Conservation (phyloP, 2,888 invertebrate genomes). For the Drosophila quinaria region DNA sequence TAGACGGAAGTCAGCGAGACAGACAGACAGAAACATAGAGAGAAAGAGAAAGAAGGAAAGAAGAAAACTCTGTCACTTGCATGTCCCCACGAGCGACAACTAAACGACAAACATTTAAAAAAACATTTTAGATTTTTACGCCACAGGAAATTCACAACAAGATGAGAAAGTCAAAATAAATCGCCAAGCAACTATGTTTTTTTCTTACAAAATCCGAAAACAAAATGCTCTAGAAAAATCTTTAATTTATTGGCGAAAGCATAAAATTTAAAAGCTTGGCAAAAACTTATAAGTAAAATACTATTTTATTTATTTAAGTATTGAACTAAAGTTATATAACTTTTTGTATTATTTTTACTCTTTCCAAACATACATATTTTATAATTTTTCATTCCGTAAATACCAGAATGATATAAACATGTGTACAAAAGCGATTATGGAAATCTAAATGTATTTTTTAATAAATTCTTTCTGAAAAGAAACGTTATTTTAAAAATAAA, state of each 20-base stretch:
- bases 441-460: not conserved
- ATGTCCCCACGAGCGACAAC: slow-evolving; percentile 60
- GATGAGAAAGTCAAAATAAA: slow-evolving; percentile 31
- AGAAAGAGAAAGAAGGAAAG: not conserved
- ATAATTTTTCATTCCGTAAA: not conserved
- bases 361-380: too few species aligned
- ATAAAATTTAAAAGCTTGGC: not conserved
- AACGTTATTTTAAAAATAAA: not conserved
- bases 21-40: slow-evolving; percentile 6
- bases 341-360: too few species aligned
- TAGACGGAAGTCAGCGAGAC: slow-evolving; percentile 18
- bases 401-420: not conserved
- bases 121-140: slow-evolving; percentile 65
- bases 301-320: too few species aligned
- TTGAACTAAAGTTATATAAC: too few species aligned
- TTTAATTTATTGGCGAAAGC: not conserved
- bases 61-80: slow-evolving; percentile 47
- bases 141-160: slow-evolving; percentile 68
- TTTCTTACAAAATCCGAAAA: slow-evolving; percentile 2
- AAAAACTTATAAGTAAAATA: not conserved
- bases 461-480: not conserved
- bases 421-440: not conserved
- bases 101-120: slow-evolving; percentile 71
- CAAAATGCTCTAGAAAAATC: slow-evolving; percentile 18
- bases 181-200: slow-evolving; percentile 24